These are phyloP conservation scores for Todus mexicanus DNA, from an alignment of 2,797 vertebrate genomes.

Conservation along the genomic window DNA sequence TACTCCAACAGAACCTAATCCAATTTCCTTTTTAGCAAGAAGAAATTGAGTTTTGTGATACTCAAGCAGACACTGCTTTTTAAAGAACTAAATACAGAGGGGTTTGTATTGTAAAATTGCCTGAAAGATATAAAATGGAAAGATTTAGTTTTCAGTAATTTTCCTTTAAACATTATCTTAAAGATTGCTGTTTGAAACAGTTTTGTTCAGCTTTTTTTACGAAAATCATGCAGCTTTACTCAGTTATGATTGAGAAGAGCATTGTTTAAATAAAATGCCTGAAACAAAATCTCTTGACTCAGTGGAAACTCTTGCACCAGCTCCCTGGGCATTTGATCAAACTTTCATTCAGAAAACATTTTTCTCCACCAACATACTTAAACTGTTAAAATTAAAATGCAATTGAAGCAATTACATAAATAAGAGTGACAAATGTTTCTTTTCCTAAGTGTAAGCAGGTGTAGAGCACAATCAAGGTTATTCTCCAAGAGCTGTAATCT, in stretches of 20 bases:
- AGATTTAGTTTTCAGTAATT: neutral
- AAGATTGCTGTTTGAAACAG: neutral
- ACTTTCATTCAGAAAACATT: conserved; percentile 47
- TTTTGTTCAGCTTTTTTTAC: neutral
- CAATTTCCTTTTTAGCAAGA: conserved; percentile 58
- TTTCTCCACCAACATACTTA: conserved; percentile 18
- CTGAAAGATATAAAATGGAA: neutral
- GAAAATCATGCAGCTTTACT: neutral
- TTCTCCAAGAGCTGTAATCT: neutral
- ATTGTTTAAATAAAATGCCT: conserved; percentile 10
- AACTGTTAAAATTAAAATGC: conserved; percentile 48
- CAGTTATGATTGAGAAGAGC: neutral
- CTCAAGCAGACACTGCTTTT: neutral
- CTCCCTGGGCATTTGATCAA: conserved; percentile 10
- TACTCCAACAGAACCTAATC: conserved; percentile 37
- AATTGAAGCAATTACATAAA: conserved; percentile 47
- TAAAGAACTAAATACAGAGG: neutral
- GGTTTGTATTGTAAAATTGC: neutral
- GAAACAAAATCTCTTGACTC: neutral
- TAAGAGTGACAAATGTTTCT: conserved; percentile 58
- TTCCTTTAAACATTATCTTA: neutral
- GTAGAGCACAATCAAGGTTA: neutral
- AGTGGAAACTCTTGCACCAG: neutral
- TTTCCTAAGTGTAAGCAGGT: conserved; percentile 55
- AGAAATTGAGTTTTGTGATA: neutral